Evolutionary conservation across 2,888 invertebrate genomes (phyloP), one percentile per base, ranked within the genome.

Genomic region (Agonopterix heracliana): DNA sequence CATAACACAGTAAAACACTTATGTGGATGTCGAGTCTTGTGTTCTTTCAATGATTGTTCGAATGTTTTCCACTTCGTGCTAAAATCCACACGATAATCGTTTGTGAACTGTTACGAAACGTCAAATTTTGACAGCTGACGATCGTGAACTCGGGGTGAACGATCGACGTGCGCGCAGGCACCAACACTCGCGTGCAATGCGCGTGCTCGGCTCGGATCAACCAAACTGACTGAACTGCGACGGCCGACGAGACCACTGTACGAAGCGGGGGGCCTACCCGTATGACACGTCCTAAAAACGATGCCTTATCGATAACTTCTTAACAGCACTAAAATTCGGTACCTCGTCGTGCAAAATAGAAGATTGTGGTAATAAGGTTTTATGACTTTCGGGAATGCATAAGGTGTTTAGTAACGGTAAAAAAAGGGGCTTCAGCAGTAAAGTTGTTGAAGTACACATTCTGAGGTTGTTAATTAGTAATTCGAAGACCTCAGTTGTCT

Each of bases 61-160:
- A 38, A 46, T 50, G 14, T 38, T 26, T n/a, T 43, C 34, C 42
- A 59, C 57, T 59, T 57, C 60, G 63, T 64, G 64, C 61, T 63
- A 66, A 69, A 64, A 63, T 64, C 60, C 63, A 61, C 61, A 59
- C 58, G 56, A 57, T 61, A 65, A 41, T 13, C 56, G 61, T 64
- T 61, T 56, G 55, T 58, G 54, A 55, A 60, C 59, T 66, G 67
- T 77, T 77, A 74, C 69, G 78, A 75, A 78, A 79, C 74, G 78
- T 81, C 76, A 77, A 68, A 71, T 66, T 74, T 71, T 85, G 81
- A 85, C 87, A 85, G 85, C 71, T 78, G 78, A 74, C 73, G 78
- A 76, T 76, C 81, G 77, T 67, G 68, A 63, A 59, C 57, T 58
- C 63, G 68, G 68, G 70, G 74, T 72, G 70, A 77, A 76, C 68